Conservation (phyloP, 2,888 invertebrate species). For the Eupithecia abbreviata region DNA sequence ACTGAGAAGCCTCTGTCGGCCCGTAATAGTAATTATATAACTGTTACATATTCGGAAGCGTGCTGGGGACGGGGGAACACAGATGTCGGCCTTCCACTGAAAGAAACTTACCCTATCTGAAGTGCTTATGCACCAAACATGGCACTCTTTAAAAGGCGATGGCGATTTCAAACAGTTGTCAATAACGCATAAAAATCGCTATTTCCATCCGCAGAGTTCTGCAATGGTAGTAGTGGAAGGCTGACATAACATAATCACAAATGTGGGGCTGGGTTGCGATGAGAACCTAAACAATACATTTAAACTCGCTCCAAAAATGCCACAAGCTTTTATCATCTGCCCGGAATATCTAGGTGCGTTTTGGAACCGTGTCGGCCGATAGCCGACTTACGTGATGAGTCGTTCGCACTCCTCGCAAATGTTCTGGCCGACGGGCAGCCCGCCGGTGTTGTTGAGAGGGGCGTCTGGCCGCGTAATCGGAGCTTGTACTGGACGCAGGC, state of each 20-base stretch:
- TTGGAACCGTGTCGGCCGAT: constrained; percentile 86
- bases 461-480: constrained; percentile 87
- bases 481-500: constrained; percentile 89
- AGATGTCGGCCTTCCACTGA: background rate
- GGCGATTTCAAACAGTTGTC: background rate
- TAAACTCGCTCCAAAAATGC: background rate
- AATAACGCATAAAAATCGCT: background rate
- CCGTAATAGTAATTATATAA: constrained; percentile 58
- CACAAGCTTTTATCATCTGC: background rate
- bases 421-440: constrained; percentile 93
- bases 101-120: background rate
- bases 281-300: constrained; percentile 26
- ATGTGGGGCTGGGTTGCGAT: constrained; percentile 27
- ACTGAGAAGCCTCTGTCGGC: constrained; percentile 83
- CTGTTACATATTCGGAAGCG: constrained; percentile 58
- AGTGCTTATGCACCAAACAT: background rate
- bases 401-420: constrained; percentile 98
- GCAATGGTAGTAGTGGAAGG: background rate
- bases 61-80: constrained; percentile 49
- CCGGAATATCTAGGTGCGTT: constrained; percentile 52
- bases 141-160: background rate
- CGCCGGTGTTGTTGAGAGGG: constrained; percentile 86
- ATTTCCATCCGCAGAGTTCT: background rate
- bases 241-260: constrained; percentile 15
- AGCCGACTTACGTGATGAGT: constrained; percentile 97